Conservation (phyloP, 2,113 vertebrate genomes). For the Sminthopsis crassicaudata region DNA sequence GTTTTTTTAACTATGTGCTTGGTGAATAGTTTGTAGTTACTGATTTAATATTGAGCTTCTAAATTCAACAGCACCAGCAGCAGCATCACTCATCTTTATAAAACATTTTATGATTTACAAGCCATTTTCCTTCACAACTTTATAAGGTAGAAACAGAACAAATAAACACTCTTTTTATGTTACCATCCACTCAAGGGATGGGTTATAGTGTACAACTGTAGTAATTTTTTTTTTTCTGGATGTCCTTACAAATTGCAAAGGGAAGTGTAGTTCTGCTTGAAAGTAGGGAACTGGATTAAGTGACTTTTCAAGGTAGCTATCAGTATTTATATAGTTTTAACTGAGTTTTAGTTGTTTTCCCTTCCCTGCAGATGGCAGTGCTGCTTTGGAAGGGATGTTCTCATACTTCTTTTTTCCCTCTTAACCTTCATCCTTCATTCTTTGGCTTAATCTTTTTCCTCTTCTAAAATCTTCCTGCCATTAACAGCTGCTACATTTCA, state of each 20-base stretch:
- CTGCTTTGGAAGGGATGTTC: neutral
- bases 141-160: neutral
- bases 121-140: neutral
- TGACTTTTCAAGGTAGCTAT: neutral
- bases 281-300: neutral
- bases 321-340: neutral
- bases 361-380: neutral
- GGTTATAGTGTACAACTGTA: neutral
- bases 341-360: neutral
- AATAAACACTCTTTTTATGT: neutral
- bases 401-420: neutral
- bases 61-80: neutral
- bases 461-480: neutral
- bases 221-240: neutral
- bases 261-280: neutral
- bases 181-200: neutral
- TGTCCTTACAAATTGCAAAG: neutral
- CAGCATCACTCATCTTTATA: neutral
- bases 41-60: neutral
- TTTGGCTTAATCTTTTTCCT: neutral
- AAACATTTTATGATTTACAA: neutral
- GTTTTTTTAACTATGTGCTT: too few species aligned
- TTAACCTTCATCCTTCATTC: neutral
- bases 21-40: too few species aligned
- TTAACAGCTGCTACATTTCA: neutral